phyloP scores from a whole-genome alignment of 2,113 vertebrate genomes.

The Brachypteracias leptosomus region DNA sequence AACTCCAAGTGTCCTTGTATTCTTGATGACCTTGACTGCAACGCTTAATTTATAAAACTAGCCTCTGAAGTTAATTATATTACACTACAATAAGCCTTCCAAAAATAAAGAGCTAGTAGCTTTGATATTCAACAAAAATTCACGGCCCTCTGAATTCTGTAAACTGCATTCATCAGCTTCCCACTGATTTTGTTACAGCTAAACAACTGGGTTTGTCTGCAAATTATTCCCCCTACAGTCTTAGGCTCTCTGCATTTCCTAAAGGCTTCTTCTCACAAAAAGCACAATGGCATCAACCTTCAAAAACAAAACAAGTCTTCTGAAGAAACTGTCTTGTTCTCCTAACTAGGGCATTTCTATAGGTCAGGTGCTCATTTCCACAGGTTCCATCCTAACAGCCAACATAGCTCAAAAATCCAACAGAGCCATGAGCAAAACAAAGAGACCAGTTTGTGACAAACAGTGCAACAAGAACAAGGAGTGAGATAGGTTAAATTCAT shows the following conservation, averaged over 20 bases:
- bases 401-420: background rate
- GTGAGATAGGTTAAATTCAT: background rate
- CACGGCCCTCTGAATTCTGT: constrained; percentile 13
- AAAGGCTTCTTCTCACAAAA: background rate
- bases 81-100: constrained; percentile 16
- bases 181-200: constrained; percentile 26
- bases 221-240: constrained; percentile 11
- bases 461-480: background rate
- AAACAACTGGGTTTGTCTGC: constrained; percentile 47
- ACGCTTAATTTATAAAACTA: constrained; percentile 36
- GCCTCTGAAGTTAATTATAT: constrained; percentile 30
- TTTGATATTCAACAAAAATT: constrained; percentile 37
- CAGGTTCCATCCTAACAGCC: background rate
- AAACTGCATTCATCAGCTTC: constrained; percentile 37
- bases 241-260: background rate
- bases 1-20: background rate
- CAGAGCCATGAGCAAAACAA: background rate
- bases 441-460: background rate
- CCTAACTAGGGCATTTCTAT: background rate
- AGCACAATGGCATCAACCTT: background rate
- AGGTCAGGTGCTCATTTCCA: background rate
- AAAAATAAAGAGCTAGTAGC: constrained; percentile 52
- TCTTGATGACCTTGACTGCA: constrained; percentile 36
- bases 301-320: background rate
- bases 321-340: background rate